Conservation (phyloP, 2,797 vertebrate species). For the Glyptemys insculpta region DNA sequence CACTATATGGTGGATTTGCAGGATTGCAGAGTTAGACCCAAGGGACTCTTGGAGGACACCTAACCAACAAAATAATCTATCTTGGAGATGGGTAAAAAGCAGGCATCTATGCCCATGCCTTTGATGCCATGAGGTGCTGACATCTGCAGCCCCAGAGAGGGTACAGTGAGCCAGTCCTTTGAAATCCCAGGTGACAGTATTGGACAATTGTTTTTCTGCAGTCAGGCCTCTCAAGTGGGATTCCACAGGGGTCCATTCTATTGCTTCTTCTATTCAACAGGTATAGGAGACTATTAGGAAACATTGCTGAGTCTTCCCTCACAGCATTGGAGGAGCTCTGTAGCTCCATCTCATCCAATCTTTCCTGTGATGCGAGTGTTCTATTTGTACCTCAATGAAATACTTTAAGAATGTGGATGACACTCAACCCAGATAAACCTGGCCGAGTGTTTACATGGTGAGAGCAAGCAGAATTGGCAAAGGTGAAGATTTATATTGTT, state of each 20-base stretch:
- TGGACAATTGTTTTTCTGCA: background rate
- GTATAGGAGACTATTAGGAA: background rate
- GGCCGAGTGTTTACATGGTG: background rate
- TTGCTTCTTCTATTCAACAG: background rate
- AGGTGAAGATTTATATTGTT: background rate
- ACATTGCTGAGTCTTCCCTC: background rate
- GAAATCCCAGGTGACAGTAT: fast-evolving
- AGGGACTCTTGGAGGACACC: background rate
- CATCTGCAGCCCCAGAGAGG: background rate
- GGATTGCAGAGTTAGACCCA: background rate
- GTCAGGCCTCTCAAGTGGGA: background rate
- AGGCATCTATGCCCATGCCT: background rate
- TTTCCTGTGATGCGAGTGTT: background rate
- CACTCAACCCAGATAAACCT: background rate
- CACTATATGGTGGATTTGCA: background rate
- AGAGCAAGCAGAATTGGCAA: background rate
- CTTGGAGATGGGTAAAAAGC: background rate
- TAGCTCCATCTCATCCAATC: background rate
- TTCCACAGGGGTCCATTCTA: background rate
- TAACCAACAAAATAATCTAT: fast-evolving
- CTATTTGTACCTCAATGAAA: background rate
- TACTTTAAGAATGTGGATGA: background rate
- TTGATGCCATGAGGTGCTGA: background rate
- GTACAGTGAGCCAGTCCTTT: background rate
- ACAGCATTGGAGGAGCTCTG: background rate